Evolutionary conservation across 2,888 invertebrate genomes (phyloP), one percentile per base, ranked within the genome.

Genomic region (Chrysotoxum bicinctum): DNA sequence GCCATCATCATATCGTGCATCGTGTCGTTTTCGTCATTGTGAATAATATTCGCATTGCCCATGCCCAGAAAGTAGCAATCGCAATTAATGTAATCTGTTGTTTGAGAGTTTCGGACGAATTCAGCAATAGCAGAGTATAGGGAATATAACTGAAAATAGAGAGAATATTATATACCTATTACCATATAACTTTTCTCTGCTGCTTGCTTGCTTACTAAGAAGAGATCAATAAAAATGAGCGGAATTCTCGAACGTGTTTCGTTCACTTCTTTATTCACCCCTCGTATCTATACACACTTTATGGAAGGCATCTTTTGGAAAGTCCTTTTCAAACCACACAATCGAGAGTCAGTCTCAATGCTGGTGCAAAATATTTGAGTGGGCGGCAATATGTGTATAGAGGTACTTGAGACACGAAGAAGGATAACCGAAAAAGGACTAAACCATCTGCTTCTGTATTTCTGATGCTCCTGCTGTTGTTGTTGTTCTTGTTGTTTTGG

Each of bases 61-160:
- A 85, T 85, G 85, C 85, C 69, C 81, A 85, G 85, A 85, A 81
- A 81, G 73, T 85, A 81, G 73, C 64, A 62, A 62, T 62, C 43
- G 8, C 76, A 81, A 85, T 85, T 85, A 85, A 81, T 85, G 80
- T 85, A 85, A 85, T 85, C 80, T 81, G 85, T 85, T 85, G 81
- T 81, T 81, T 85, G 85, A 77, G 81, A 85, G 85, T 73, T 85
- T 85, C 69, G 69, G 62, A 81, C 43, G 81, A 73, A 77, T 81
- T 80, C 58, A 85, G 73, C 70, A 81, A 35, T 37, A 69, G 43
- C 73, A 54, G 50, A 50, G 26, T 26, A 8, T 23, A 32, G 45
- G 45, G 35, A 66, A 40, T 26, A 64, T 8, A 35, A 26, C 35
- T 54, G 35, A 30, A 21, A 58, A 64, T 26, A 66, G 80, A 85